A percentile compares a stretch with the other conserved stretches of the same genome.
Conservation (phyloP, 2,797 vertebrate genomes). For the Orestias chungarensis region DNA sequence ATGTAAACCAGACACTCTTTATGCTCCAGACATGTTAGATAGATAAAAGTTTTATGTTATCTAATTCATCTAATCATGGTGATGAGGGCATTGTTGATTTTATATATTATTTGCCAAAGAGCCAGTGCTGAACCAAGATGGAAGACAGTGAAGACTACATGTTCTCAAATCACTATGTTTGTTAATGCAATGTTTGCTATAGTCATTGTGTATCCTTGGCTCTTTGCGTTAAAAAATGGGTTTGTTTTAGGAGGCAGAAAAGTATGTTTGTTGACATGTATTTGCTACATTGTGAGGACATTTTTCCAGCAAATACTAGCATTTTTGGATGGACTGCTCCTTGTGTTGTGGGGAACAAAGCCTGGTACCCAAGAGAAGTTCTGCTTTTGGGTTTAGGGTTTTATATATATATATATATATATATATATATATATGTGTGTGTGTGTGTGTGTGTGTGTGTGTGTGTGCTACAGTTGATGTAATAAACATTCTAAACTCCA, state of each 20-base stretch:
- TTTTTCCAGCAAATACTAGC: too few relatives aligned
- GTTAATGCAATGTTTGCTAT: conserved; percentile 47
- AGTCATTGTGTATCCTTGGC: conserved; percentile 42
- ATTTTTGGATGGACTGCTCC: too few relatives aligned
- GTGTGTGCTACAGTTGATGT: conserved; percentile 54
- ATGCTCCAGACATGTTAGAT: too few relatives aligned
- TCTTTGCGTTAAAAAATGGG: conserved; percentile 11
- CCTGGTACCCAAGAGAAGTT: neutral
- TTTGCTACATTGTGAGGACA: too few relatives aligned
- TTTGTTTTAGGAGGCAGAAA: conserved; percentile 5
- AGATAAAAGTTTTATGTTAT: too few relatives aligned
- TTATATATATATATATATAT: too few relatives aligned
- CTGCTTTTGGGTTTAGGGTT: too few relatives aligned
- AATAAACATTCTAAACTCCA: conserved; percentile 44
- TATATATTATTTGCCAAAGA: conserved; percentile 32
- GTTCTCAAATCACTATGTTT: conserved; percentile 46
- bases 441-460: conserved; percentile 12
- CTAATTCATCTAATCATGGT: too few relatives aligned
- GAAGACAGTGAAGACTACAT: conserved; percentile 17
- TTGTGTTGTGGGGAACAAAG: neutral
- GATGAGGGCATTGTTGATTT: conserved; percentile 30
- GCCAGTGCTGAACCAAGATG: conserved; percentile 12
- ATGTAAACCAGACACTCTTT: too few relatives aligned
- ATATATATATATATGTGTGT: too few relatives aligned
- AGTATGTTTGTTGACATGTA: too few relatives aligned